Evolutionary conservation across 2,113 vertebrate genomes (phyloP).

Genomic region (Hylia prasina): DNA sequence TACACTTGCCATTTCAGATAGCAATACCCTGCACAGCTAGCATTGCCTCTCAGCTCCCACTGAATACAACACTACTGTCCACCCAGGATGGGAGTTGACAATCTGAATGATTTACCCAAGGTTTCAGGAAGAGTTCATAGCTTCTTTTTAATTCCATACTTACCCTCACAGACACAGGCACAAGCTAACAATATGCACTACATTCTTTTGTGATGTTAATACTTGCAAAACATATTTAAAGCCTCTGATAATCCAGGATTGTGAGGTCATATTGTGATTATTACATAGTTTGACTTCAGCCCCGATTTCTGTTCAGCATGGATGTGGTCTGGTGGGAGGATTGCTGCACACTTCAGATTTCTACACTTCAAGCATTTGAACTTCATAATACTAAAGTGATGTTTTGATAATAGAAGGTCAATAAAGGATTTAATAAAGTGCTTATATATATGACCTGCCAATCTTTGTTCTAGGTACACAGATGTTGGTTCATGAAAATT

Average conservation of each 20-base stretch:
- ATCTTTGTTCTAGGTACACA: neutral
- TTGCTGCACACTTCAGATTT: neutral
- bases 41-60: neutral
- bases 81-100: neutral
- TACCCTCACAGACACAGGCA: neutral
- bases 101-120: neutral
- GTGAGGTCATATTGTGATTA: neutral
- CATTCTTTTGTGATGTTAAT: neutral
- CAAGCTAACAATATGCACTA: neutral
- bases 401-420: neutral
- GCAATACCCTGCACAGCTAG: neutral
- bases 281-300: neutral
- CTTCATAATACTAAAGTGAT: neutral
- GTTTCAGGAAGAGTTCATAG: neutral
- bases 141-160: neutral
- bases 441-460: neutral
- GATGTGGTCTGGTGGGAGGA: neutral
- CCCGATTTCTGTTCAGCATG: neutral
- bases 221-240: neutral
- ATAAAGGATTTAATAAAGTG: neutral
- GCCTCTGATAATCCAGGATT: neutral
- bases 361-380: neutral
- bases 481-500: neutral
- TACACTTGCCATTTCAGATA: neutral
- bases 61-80: neutral